Evolutionary conservation across 2,888 invertebrate genomes (phyloP).

Genomic region (Rotaria socialis): DNA sequence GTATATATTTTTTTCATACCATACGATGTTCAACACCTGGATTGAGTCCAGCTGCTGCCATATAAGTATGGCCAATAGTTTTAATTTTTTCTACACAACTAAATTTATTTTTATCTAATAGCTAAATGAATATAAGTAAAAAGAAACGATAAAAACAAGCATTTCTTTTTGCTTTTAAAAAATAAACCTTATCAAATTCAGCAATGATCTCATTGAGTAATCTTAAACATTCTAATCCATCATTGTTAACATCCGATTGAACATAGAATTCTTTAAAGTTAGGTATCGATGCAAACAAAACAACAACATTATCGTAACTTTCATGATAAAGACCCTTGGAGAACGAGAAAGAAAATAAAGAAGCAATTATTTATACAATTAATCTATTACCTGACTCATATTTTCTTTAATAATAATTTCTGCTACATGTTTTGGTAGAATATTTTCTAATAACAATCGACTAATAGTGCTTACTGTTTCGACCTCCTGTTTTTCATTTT

Average conservation of each 20-base stretch:
- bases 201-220: constrained; percentile 93
- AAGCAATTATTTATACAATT: too few relatives aligned
- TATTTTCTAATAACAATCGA: constrained; percentile 90
- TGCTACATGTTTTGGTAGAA: constrained; percentile 89
- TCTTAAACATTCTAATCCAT: constrained; percentile 85
- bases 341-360: not conserved
- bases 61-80: constrained; percentile 94
- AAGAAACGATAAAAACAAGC: not conserved
- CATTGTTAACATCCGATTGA: constrained; percentile 90
- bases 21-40: constrained; percentile 60
- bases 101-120: constrained; percentile 84
- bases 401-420: constrained; percentile 74
- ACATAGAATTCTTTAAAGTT: constrained; percentile 95
- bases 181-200: constrained; percentile 76
- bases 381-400: not conserved
- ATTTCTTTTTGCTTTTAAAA: not conserved
- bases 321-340: constrained; percentile 71
- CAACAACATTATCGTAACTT: constrained; percentile 83
- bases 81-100: constrained; percentile 95
- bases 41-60: constrained; percentile 87
- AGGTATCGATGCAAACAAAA: constrained; percentile 96
- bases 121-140: constrained; percentile 62
- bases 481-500: constrained; percentile 85
- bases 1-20: constrained; percentile 1
- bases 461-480: constrained; percentile 93